Conservation (phyloP, 2,888 invertebrate species). For the Drosophila austrosaltans region DNA sequence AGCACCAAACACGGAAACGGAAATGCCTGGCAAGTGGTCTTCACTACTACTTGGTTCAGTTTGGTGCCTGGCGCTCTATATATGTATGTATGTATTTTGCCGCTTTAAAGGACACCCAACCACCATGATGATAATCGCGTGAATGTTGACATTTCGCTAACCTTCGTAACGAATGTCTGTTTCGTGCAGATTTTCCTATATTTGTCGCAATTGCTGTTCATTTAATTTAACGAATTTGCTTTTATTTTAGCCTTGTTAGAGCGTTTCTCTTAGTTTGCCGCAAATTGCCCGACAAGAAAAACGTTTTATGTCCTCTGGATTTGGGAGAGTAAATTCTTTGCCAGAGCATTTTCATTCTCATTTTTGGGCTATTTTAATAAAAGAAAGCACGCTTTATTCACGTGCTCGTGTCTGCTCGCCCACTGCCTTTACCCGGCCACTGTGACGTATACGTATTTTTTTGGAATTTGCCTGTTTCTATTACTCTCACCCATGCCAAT, state of each 20-base stretch:
- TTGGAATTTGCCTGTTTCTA: slow-evolving; percentile 11
- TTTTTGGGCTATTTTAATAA: slow-evolving; percentile 58
- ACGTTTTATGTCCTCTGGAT: background rate
- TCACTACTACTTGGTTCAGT: slow-evolving; percentile 14
- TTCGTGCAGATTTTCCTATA: slow-evolving; percentile 40
- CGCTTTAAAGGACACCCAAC: slow-evolving; percentile 26
- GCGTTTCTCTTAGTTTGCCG: slow-evolving; percentile 1
- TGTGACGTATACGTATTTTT: slow-evolving; percentile 54
- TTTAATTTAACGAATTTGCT: slow-evolving; percentile 50
- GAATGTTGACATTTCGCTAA: slow-evolving; percentile 59
- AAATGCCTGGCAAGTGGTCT: slow-evolving; percentile 30
- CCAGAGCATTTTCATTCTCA: slow-evolving; percentile 19
- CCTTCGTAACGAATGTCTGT: slow-evolving; percentile 47
- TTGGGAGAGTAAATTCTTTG: background rate
- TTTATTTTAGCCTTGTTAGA: slow-evolving; percentile 30
- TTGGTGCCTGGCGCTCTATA: slow-evolving; percentile 35
- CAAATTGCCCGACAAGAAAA: slow-evolving; percentile 4
- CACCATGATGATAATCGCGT: slow-evolving; percentile 42
- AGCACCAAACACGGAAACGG: slow-evolving; percentile 26
- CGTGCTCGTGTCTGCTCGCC: slow-evolving; percentile 52
- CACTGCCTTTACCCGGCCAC: slow-evolving; percentile 27
- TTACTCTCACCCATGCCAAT: slow-evolving; percentile 10
- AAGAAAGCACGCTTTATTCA: slow-evolving; percentile 62
- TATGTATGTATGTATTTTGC: background rate
- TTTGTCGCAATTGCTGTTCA: slow-evolving; percentile 48